Evolutionary conservation across 2,888 invertebrate genomes (phyloP).

Genomic region (Philereme transversata): DNA sequence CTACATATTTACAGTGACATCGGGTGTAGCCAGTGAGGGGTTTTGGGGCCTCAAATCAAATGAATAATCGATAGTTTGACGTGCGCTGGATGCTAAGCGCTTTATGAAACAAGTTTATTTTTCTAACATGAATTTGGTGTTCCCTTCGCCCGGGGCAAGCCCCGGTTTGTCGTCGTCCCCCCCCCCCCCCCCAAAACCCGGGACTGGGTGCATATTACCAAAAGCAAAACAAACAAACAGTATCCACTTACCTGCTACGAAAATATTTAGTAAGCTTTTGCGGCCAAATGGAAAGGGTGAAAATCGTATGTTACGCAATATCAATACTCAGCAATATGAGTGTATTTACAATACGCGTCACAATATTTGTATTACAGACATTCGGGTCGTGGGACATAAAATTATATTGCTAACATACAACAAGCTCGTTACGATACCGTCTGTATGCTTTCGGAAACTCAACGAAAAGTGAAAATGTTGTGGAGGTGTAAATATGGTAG

Average conservation of each 20-base stretch:
- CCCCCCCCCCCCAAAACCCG: too few species aligned
- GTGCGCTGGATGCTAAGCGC: too few species aligned
- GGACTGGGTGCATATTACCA: conserved; percentile 3
- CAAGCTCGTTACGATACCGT: conserved; percentile 28
- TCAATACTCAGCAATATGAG: conserved; percentile 36
- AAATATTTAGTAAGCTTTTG: conserved; percentile 35
- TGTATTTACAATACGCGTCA: conserved; percentile 37
- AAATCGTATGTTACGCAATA: conserved; percentile 34
- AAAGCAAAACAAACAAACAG: conserved; percentile 29
- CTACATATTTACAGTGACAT: too few species aligned
- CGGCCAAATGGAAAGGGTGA: conserved; percentile 38
- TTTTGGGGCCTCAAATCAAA: too few species aligned
- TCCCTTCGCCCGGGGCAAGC: too few species aligned
- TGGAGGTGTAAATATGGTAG: conserved; percentile 9
- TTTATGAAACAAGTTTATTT: too few species aligned
- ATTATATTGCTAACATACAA: conserved; percentile 40
- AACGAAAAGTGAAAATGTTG: conserved; percentile 15
- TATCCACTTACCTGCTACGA: conserved; percentile 21
- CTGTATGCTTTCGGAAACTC: conserved; percentile 16
- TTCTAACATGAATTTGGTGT: too few species aligned
- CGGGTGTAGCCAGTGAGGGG: too few species aligned
- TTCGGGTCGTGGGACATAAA: conserved; percentile 33
- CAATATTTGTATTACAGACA: conserved; percentile 37
- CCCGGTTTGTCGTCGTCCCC: too few species aligned
- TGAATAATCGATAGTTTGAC: too few species aligned